Evolutionary conservation across 2,888 invertebrate genomes (phyloP).

Genomic region (Lepidochitona cinerea): DNA sequence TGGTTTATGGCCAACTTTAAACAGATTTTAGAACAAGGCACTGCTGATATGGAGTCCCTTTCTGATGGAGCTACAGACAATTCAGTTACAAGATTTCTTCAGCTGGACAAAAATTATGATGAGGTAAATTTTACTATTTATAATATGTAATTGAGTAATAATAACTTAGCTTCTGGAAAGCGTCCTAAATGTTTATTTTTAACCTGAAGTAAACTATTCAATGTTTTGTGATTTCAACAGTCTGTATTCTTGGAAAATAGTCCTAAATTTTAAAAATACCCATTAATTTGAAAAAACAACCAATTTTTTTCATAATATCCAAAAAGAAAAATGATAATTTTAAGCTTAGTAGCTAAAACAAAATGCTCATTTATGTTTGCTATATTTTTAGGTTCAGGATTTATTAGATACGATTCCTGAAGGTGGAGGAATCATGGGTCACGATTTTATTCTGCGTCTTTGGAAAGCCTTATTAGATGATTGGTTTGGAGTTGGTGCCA

Average conservation of each 20-base stretch:
- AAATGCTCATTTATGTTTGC: too few species aligned
- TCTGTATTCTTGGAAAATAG: too few species aligned
- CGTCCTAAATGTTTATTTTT: too few species aligned
- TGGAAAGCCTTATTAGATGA: slow-evolving; percentile 63
- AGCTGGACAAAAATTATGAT: slow-evolving; percentile 62
- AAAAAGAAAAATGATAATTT: background rate
- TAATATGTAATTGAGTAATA: too few species aligned
- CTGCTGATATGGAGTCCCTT: slow-evolving; percentile 50
- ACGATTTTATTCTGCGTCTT: slow-evolving; percentile 61
- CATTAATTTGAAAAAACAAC: too few species aligned
- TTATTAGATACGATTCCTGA: slow-evolving; percentile 62
- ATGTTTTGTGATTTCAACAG: too few species aligned
- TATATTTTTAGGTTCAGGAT: slow-evolving; percentile 55
- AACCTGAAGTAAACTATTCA: too few species aligned
- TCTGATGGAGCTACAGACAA: slow-evolving; percentile 49
- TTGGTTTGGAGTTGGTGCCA: slow-evolving; percentile 63
- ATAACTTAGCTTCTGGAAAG: too few species aligned
- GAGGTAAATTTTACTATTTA: too few species aligned
- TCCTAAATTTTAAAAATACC: too few species aligned
- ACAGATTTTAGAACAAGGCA: slow-evolving; percentile 57
- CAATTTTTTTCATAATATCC: background rate
- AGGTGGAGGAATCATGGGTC: slow-evolving; percentile 63
- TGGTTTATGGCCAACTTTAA: slow-evolving; percentile 63
- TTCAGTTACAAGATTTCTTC: slow-evolving; percentile 58
- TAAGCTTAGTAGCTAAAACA: background rate